Evolutionary conservation across 2,888 invertebrate species (phyloP).

Genomic region (Nasonovia ribisnigri): DNA sequence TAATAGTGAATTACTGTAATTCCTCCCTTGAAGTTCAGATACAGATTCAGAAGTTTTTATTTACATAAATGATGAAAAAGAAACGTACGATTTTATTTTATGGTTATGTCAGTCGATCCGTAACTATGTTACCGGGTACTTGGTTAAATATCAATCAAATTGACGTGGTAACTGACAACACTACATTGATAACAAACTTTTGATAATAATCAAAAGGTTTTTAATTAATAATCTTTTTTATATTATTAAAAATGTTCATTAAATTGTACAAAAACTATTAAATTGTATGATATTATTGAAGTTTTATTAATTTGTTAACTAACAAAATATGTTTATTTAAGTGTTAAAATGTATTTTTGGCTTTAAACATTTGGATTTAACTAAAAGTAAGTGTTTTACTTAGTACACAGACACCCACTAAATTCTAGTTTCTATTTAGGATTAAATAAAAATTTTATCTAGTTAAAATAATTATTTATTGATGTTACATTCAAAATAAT

Average conservation of each 20-base stretch:
- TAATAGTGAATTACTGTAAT: too few relatives aligned
- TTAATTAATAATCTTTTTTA: neutral
- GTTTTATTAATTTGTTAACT: neutral
- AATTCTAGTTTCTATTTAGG: neutral
- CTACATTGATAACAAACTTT: slow-evolving; percentile 52
- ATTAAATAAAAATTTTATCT: neutral
- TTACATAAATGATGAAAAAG: neutral
- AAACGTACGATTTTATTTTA: slow-evolving; percentile 16
- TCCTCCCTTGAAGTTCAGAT: too few relatives aligned
- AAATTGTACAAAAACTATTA: neutral
- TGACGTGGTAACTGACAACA: slow-evolving; percentile 64
- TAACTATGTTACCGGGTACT: slow-evolving; percentile 10
- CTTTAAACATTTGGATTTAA: neutral
- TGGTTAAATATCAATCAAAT: slow-evolving; percentile 11
- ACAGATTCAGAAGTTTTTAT: neutral
- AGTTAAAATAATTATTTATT: neutral
- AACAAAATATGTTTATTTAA: neutral
- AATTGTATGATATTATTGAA: neutral
- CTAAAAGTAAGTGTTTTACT: neutral
- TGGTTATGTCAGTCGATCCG: slow-evolving; percentile 50
- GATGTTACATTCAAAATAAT: neutral
- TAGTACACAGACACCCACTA: neutral
- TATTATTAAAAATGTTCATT: neutral
- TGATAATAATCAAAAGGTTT: slow-evolving; percentile 12
- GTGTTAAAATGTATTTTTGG: neutral